Evolutionary conservation across 2,113 vertebrate species (phyloP).

Genomic region (Rhabdomys dilectus): DNA sequence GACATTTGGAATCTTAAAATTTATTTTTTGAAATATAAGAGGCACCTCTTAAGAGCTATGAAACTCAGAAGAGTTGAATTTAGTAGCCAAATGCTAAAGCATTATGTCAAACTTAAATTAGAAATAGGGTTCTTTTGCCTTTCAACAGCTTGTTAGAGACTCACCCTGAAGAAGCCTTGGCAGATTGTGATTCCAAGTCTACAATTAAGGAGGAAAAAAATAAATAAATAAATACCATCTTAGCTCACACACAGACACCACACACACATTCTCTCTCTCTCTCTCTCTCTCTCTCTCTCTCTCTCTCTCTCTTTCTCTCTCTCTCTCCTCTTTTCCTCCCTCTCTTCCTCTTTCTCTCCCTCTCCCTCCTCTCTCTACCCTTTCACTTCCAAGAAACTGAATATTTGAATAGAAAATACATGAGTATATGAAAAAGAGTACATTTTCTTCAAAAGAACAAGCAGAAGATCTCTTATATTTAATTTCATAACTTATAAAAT

Average conservation of each 20-base stretch:
- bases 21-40: slow-evolving; percentile 56
- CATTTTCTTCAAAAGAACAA: slow-evolving; percentile 54
- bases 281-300: neutral
- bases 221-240: slow-evolving; percentile 44
- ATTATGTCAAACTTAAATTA: slow-evolving; percentile 57
- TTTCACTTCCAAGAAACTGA: slow-evolving; percentile 3
- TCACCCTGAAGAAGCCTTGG: slow-evolving; percentile 30
- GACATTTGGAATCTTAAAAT: slow-evolving; percentile 29
- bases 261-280: neutral
- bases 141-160: slow-evolving; percentile 54
- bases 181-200: slow-evolving; percentile 65
- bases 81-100: slow-evolving; percentile 57
- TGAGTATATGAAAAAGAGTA: slow-evolving; percentile 18
- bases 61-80: slow-evolving; percentile 40
- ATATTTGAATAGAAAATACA: slow-evolving; percentile 31
- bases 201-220: slow-evolving; percentile 64
- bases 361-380: neutral
- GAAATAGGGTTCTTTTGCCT: slow-evolving; percentile 48
- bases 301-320: neutral
- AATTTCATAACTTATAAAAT: neutral
- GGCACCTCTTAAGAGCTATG: neutral
- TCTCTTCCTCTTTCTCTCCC: no score
- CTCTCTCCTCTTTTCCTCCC: neutral
- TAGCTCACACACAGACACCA: neutral
- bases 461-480: slow-evolving; percentile 1